These are phyloP conservation scores for Solen grandis DNA, from an alignment of 1,140 invertebrate genomes.

Conservation along the genomic window DNA sequence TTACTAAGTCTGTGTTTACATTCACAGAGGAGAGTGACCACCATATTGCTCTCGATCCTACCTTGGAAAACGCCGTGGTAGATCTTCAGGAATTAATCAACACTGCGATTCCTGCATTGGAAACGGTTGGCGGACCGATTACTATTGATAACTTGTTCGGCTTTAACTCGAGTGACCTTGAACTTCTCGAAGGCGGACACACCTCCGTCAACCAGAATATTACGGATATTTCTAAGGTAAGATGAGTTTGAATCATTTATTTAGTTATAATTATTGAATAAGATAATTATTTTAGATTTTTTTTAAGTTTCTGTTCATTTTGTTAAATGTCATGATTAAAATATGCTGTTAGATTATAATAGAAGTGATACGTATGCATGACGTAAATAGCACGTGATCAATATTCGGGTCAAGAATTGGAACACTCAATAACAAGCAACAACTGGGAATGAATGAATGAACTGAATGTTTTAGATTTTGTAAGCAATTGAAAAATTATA, in stretches of 20 bases:
- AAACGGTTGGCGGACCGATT: slow-evolving; percentile 36
- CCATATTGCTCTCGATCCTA: slow-evolving; percentile 49
- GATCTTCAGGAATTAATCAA: slow-evolving; percentile 62
- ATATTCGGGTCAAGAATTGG: too few species aligned
- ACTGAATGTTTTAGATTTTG: too few species aligned
- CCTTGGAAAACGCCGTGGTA: slow-evolving; percentile 61
- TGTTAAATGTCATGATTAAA: too few species aligned
- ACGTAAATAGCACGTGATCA: too few species aligned
- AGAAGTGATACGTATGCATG: too few species aligned
- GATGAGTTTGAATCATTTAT: not conserved
- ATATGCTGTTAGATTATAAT: too few species aligned
- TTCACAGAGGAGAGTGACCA: slow-evolving; percentile 41
- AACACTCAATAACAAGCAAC: too few species aligned
- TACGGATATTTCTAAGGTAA: slow-evolving; percentile 54
- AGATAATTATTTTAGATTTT: too few species aligned
- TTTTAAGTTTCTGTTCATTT: too few species aligned
- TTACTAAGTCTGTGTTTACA: slow-evolving; percentile 39
- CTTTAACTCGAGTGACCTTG: slow-evolving; percentile 38
- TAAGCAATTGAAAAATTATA: too few species aligned
- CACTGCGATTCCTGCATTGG: slow-evolving; percentile 35
- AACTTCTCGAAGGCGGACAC: slow-evolving; percentile 42
- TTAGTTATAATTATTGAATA: too few species aligned
- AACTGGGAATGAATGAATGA: too few species aligned
- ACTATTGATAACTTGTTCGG: slow-evolving; percentile 48
- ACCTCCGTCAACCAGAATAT: slow-evolving; percentile 31